These are phyloP conservation scores for Aethes cnicana DNA, from an alignment of 2,888 invertebrate species.

Conservation along the genomic window DNA sequence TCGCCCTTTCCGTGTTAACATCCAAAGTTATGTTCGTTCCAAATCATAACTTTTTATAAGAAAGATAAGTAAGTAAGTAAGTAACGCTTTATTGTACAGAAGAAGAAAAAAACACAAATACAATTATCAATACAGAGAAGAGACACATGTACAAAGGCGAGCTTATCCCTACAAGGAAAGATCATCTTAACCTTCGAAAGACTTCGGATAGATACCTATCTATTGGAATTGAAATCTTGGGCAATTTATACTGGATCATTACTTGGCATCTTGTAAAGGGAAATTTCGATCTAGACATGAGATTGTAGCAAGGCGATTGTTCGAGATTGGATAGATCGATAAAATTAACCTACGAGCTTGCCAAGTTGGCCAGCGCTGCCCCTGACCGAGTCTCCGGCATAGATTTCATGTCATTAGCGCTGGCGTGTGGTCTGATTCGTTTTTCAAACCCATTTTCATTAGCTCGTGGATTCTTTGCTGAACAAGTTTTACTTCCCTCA, in stretches of 20 bases:
- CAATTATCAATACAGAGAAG: no score
- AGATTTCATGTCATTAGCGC: constrained; percentile 17
- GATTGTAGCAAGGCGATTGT: constrained; percentile 15
- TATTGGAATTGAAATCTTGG: no score
- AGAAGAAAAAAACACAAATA: no score
- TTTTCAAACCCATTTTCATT: not conserved
- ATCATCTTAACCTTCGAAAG: no score
- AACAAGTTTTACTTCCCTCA: not conserved
- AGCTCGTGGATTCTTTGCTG: not conserved
- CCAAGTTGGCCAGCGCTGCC: constrained; percentile 71
- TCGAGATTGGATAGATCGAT: constrained; percentile 49
- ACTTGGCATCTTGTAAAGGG: constrained; percentile 7
- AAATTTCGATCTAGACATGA: constrained; percentile 35
- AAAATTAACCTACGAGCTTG: constrained; percentile 66
- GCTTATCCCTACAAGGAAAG: no score
- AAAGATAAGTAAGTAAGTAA: no score
- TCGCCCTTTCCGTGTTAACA: constrained; percentile 23
- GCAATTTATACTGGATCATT: no score
- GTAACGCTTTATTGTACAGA: no score
- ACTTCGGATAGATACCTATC: no score
- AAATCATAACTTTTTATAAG: constrained; percentile 19
- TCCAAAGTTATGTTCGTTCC: constrained; percentile 25
- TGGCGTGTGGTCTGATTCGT: constrained; percentile 14
- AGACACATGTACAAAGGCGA: no score
- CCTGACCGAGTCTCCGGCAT: constrained; percentile 49